phyloP scores from a whole-genome alignment of 1,140 invertebrate species.

The Danaus melanippus region DNA sequence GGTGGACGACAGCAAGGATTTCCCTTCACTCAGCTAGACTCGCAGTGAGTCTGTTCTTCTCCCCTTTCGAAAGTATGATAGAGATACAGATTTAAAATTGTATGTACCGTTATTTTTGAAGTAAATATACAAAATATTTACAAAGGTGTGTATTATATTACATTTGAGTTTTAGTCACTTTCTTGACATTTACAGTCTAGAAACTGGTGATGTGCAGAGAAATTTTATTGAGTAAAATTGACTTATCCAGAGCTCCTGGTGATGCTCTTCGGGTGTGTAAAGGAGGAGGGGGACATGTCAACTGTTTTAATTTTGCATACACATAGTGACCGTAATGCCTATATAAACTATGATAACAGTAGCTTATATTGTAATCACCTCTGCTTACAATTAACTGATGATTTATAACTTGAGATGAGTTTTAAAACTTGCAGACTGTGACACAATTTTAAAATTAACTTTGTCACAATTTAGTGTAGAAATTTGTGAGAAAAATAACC shows the following conservation, averaged over 20 bases:
- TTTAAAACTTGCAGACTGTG: slow-evolving; percentile 62
- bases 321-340: slow-evolving; percentile 50
- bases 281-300: slow-evolving; percentile 42
- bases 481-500: slow-evolving; percentile 61
- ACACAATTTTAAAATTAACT: slow-evolving; percentile 57
- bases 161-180: slow-evolving; percentile 49
- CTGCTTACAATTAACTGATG: slow-evolving; percentile 53
- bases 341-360: slow-evolving; percentile 58
- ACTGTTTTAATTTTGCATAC: slow-evolving; percentile 51
- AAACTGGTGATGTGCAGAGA: slow-evolving; percentile 19
- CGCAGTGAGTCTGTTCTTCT: slow-evolving; percentile 51
- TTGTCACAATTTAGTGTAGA: slow-evolving; percentile 67
- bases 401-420: slow-evolving; percentile 43
- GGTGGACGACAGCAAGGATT: slow-evolving; percentile 95
- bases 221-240: slow-evolving; percentile 32
- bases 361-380: slow-evolving; percentile 67
- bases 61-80: slow-evolving; percentile 61
- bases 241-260: slow-evolving; percentile 23
- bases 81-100: slow-evolving; percentile 67
- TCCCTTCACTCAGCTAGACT: slow-evolving; percentile 89
- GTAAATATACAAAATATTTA: slow-evolving; percentile 74
- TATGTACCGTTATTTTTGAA: slow-evolving; percentile 73
- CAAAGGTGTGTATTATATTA: slow-evolving; percentile 70
- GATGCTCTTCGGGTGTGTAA: slow-evolving; percentile 20
- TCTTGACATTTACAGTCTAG: slow-evolving; percentile 35